A percentile compares a stretch with the other conserved stretches of the same genome.
Conservation (phyloP, 2,113 vertebrate genomes). For the Brevimyrus niger region DNA sequence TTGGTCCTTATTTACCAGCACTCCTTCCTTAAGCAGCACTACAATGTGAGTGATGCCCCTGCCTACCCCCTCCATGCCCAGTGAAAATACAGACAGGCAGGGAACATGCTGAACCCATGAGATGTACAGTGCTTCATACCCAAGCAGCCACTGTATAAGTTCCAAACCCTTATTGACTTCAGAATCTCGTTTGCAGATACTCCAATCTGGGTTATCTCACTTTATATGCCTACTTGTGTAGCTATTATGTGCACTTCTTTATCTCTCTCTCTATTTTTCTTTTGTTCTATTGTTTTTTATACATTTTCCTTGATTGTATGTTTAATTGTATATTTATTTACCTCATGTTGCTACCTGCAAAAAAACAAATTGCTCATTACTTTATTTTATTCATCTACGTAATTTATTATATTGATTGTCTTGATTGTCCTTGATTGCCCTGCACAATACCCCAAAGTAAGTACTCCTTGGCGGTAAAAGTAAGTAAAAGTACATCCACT, state of each 20-base stretch:
- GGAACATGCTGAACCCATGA: neutral
- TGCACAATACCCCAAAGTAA: neutral
- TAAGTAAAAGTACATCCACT: neutral
- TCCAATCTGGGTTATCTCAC: neutral
- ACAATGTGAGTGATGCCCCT: no score
- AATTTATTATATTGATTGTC: neutral
- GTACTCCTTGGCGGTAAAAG: neutral
- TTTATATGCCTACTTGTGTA: neutral
- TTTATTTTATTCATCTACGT: neutral
- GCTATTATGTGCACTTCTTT: neutral
- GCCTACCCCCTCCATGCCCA: no score
- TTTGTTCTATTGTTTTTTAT: neutral
- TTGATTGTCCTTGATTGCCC: neutral
- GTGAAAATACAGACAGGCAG: neutral
- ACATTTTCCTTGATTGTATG: neutral
- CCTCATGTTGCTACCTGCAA: neutral
- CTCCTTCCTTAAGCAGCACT: neutral
- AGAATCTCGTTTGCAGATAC: neutral
- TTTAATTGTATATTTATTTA: neutral
- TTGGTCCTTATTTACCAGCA: neutral
- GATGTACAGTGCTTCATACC: neutral
- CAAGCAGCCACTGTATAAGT: neutral
- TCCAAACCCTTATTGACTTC: neutral
- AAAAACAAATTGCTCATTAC: neutral
- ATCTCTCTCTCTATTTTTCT: neutral